Evolutionary conservation across 2,888 invertebrate species (phyloP), one percentile per base, ranked within the genome.

Genomic region (Labia minor): DNA sequence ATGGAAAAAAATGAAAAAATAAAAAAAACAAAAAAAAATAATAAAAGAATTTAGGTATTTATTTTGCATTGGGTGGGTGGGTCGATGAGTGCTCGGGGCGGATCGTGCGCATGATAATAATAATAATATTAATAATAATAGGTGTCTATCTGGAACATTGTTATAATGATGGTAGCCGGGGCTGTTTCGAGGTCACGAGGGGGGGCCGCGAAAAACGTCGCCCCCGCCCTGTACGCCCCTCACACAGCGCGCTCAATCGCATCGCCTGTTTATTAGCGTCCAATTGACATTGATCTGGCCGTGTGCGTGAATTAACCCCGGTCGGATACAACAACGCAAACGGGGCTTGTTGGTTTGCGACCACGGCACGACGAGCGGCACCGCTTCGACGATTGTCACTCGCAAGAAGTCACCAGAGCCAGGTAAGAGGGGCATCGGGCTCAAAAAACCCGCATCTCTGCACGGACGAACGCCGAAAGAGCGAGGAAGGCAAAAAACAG

Each of bases 231-330:
- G 4, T 4, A 4, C 4, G 8, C 8, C 49, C 49, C 49, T 14
- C 49, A 49, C 49, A 14, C 49, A 14, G 49, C 49, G 49, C 49
- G 49, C 49, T 49, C 49, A 49, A 49, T 49, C 49, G 26, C 61
- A 61, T 61, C 62, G 49, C 68, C 65, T 66, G 70, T 67, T 67
- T 69, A 70, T 70, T 70, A 70, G 69, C 68, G 65, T 66, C 70
- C 68, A 70, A 70, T 70, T 70, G 70, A 70, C 70, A 70, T 70
- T 70, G 70, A 70, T 70, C 70, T 70, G 67, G 65, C 61, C 65
- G 67, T 65, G 66, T 49, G 49, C 49, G 49, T 69, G 66, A 69
- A 69, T 66, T 66, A 66, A 69, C 65, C 66, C 67, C 65, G 65
- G 66, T 68, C 64, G 64, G 63, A 66, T 65, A 68, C 66, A 66